These are phyloP conservation scores for Digitonthophagus gazella DNA, from an alignment of 2,888 invertebrate species.

Conservation along the genomic window DNA sequence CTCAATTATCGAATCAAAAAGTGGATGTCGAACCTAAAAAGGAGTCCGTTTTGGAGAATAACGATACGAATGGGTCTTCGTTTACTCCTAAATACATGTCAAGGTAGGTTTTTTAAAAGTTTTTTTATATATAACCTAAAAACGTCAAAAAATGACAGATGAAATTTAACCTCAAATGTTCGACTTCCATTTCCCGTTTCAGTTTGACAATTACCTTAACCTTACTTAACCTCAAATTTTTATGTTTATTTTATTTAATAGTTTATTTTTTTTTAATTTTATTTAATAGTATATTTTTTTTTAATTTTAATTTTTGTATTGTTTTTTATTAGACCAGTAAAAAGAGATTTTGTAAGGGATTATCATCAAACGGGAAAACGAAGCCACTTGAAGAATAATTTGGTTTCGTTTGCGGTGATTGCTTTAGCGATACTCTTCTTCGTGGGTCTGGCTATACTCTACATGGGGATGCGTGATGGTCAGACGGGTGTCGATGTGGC, in stretches of 20 bases:
- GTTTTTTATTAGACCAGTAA: conserved; percentile 29
- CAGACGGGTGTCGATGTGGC: conserved; percentile 54
- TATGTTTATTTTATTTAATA: background rate
- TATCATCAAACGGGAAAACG: conserved; percentile 45
- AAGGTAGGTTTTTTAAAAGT: conserved; percentile 28
- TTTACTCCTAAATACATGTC: conserved; percentile 29
- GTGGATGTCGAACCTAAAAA: conserved; percentile 42
- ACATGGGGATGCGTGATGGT: conserved; percentile 65
- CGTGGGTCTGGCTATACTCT: conserved; percentile 64
- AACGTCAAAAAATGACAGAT: background rate
- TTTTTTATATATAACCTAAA: background rate
- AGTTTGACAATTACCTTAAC: background rate
- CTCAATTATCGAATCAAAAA: conserved; percentile 42
- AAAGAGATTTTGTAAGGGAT: conserved; percentile 42
- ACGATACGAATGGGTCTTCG: conserved; percentile 45
- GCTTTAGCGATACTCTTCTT: conserved; percentile 64
- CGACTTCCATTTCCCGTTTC: no score
- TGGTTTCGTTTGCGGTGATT: conserved; percentile 65
- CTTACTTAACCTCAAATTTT: background rate
- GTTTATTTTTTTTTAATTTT: background rate
- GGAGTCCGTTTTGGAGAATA: conserved; percentile 47
- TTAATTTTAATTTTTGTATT: background rate
- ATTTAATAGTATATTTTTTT: background rate
- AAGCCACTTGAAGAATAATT: conserved; percentile 59
- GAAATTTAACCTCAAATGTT: no score